These are phyloP conservation scores for Conomelus anceps DNA, from an alignment of 2,888 invertebrate species.

Conservation along the genomic window DNA sequence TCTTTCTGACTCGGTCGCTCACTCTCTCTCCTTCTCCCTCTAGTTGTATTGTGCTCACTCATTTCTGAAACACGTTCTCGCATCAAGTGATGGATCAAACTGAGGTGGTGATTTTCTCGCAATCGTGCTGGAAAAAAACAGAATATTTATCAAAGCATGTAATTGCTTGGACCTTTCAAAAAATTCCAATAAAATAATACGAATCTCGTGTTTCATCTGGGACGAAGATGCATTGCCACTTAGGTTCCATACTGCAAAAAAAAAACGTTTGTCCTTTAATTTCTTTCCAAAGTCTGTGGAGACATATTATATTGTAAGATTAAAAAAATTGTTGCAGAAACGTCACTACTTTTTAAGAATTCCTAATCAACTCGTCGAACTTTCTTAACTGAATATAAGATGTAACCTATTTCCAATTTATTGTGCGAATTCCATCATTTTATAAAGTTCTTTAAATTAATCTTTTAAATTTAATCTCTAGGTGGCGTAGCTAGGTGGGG, in stretches of 20 bases:
- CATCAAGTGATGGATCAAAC: not conserved
- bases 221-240: not conserved
- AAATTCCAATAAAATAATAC: not conserved
- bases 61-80: not conserved
- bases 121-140: not conserved
- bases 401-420: too few species aligned
- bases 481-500: too few species aligned
- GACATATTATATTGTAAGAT: not conserved
- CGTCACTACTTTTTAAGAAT: too few species aligned
- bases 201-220: not conserved
- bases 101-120: not conserved
- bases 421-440: too few species aligned
- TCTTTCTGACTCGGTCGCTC: not conserved
- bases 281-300: not conserved
- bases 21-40: not conserved
- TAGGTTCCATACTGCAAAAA: not conserved
- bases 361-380: too few species aligned
- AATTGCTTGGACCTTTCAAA: not conserved
- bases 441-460: too few species aligned
- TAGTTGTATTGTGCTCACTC: not conserved
- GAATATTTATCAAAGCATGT: not conserved
- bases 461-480: too few species aligned
- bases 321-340: not conserved
- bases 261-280: not conserved
- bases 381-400: too few species aligned